Evolutionary conservation across 2,113 vertebrate genomes (phyloP), one percentile per base, ranked within the genome.

Genomic region (Phycodurus eques): DNA sequence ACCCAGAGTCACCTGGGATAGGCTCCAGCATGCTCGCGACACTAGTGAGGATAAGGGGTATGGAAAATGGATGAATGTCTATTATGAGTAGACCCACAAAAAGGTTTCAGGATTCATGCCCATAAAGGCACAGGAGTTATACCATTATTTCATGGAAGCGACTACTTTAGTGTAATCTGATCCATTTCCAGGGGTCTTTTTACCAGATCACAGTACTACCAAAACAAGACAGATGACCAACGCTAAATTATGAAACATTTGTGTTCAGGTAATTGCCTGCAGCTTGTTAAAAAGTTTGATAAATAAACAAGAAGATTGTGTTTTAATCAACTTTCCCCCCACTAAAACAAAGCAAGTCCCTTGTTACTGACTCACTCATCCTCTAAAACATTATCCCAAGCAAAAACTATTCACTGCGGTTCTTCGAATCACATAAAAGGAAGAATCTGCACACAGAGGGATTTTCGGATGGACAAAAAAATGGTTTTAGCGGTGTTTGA

Each of bases 401-500:
- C n/a, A 47, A 46, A 47, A 47, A 15, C 8, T 27, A 43, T 64
- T 3, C 2, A 4, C 11, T 11, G 20, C 6, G 10, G 19, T 64
- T 44, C 62, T 62, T 63, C 8, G 5, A 22, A 20, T 39, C 17
- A 22, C 39, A 65, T 44, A 22, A 66, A 47, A 47, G 31, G 31
- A 66, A 3, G 20, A 64, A 64, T 64, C 9, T 64, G 20, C 42
- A 64, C 13, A 47, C 43, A 2, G 64, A 14, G 43, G 64, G 64
- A 31, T 66, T 47, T 66, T 31, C 14, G 44, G 44, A 66, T 17
- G 12, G 43, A 66, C 42, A 66, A 64, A 64, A 27, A 39, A 66
- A 66, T n/a, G 7, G n/a, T 66, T 14, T 66, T 66, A 66, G 43
- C 13, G n/a, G 14, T 43, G n/a, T 66, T 43, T 66, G 64, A 66